Evolutionary conservation across 1,140 invertebrate species (phyloP).

Genomic region (Harpegnathos saltator): DNA sequence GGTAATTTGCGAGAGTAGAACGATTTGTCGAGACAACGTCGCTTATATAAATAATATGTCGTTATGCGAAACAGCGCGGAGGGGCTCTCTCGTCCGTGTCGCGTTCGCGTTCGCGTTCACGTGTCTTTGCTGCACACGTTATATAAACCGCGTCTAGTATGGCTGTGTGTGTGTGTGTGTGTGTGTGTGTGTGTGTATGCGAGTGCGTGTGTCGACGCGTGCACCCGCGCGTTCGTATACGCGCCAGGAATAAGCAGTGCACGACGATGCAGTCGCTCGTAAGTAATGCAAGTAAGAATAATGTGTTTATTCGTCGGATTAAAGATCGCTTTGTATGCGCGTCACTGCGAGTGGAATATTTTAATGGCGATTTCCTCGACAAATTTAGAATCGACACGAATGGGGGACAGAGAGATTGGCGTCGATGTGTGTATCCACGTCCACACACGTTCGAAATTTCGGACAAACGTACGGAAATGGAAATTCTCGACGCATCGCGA

Average conservation of each 20-base stretch:
- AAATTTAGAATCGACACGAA: not conserved
- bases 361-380: conserved; percentile 15
- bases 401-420: not conserved
- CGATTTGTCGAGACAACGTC: conserved; percentile 69
- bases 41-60: conserved; percentile 78
- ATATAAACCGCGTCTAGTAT: conserved; percentile 64
- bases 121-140: conserved; percentile 69
- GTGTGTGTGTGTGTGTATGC: too few relatives aligned
- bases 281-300: conserved; percentile 51
- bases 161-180: too few relatives aligned
- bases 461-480: not conserved
- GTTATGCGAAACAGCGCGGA: conserved; percentile 69
- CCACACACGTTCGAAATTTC: too few relatives aligned
- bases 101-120: conserved; percentile 67
- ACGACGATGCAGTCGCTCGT: conserved; percentile 38
- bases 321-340: conserved; percentile 25
- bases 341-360: not conserved
- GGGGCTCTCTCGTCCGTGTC: conserved; percentile 46
- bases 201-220: not conserved
- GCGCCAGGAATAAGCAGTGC: conserved; percentile 42
- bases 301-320: conserved; percentile 44
- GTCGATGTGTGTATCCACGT: too few relatives aligned
- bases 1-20: conserved; percentile 69
- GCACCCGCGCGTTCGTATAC: conserved; percentile 5
- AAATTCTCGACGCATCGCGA: not conserved